Evolutionary conservation across 1,140 invertebrate genomes (phyloP).

Genomic region (Drosophila tristis): DNA sequence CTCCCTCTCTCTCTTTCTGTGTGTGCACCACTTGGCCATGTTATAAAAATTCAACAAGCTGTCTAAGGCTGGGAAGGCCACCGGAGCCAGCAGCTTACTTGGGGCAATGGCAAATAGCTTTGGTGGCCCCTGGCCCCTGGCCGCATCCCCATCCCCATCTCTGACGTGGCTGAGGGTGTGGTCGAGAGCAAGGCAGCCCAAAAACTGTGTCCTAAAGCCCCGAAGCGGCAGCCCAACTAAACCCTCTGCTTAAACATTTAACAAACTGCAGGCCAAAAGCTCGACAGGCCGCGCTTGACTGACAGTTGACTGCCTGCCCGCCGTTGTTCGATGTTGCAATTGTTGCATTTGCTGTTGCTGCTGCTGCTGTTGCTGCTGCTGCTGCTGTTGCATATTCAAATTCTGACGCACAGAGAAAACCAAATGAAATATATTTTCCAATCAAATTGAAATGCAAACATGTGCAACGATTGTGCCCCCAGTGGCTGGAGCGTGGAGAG

Average conservation of each 20-base stretch:
- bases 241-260: constrained; percentile 78
- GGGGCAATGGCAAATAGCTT: constrained; percentile 38
- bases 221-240: constrained; percentile 54
- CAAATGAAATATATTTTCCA: constrained; percentile 78
- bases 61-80: constrained; percentile 39
- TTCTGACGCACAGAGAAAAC: constrained; percentile 53
- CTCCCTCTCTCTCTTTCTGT: not conserved
- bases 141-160: too few species aligned
- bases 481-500: not conserved
- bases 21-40: constrained; percentile 59
- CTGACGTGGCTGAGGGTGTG: too few species aligned
- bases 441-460: constrained; percentile 82
- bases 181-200: constrained; percentile 2
- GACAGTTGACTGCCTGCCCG: constrained; percentile 59
- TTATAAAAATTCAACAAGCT: constrained; percentile 77
- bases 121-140: constrained; percentile 6
- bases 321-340: constrained; percentile 35
- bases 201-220: constrained; percentile 18
- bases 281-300: constrained; percentile 73
- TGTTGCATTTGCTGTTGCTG: constrained; percentile 15
- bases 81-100: constrained; percentile 47
- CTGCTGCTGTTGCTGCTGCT: constrained; percentile 19
- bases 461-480: constrained; percentile 49
- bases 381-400: constrained; percentile 58
- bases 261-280: constrained; percentile 79